Percentiles rank a stretch among this genome's conserved stretches.
phyloP scores from a whole-genome alignment of 2,888 invertebrate genomes.

The Selenia dentaria region DNA sequence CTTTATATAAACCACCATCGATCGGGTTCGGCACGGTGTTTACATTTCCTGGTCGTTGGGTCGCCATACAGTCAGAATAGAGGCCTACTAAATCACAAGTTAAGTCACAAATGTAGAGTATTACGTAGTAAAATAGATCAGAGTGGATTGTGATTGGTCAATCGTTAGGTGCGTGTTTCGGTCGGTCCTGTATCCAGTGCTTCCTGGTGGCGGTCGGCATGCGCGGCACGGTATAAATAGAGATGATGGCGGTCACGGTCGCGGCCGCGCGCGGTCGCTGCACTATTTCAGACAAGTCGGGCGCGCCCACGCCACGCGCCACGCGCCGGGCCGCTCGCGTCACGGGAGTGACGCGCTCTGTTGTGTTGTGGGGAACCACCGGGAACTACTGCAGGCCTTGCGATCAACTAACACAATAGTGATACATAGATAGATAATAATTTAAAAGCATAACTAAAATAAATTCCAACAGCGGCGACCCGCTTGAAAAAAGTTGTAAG shows the following conservation, averaged over 20 bases:
- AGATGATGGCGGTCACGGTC: constrained; percentile 62
- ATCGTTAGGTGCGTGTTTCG: background rate
- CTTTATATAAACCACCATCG: constrained; percentile 17
- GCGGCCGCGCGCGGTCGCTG: constrained; percentile 58
- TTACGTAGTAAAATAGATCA: too few species aligned
- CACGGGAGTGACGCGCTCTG: constrained; percentile 3
- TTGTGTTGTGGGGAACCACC: too few species aligned
- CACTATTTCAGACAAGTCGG: constrained; percentile 37
- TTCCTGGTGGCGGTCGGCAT: constrained; percentile 3
- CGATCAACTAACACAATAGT: too few species aligned
- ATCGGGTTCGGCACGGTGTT: constrained; percentile 22
- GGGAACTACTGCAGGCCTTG: too few species aligned
- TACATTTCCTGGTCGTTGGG: constrained; percentile 3
- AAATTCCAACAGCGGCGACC: too few species aligned
- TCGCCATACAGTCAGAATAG: background rate
- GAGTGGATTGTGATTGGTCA: background rate
- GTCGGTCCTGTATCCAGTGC: constrained; percentile 1
- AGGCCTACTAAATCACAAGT: background rate
- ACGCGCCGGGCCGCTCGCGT: constrained; percentile 4
- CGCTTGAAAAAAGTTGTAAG: too few species aligned
- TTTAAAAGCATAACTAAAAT: too few species aligned
- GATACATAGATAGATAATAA: too few species aligned
- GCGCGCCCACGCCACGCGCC: constrained; percentile 28
- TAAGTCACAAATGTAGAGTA: too few species aligned
- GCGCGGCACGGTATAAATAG: constrained; percentile 52